Percentiles rank a stretch among this genome's conserved stretches.
These are phyloP conservation scores for Beaufortia kweichowensis DNA, from an alignment of 2,113 vertebrate species.

Conservation along the genomic window DNA sequence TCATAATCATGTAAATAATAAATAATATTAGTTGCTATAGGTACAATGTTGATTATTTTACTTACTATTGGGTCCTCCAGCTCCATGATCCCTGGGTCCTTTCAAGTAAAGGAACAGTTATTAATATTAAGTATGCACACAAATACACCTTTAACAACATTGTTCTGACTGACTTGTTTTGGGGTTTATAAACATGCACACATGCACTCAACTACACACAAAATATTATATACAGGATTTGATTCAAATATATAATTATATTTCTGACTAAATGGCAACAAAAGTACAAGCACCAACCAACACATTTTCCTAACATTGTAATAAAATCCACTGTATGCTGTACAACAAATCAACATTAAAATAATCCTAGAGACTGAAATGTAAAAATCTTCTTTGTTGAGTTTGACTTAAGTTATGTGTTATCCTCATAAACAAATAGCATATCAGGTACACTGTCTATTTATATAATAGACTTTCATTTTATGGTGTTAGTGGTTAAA, in stretches of 20 bases:
- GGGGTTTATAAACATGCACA: not conserved
- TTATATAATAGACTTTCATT: not conserved
- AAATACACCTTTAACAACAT: not conserved
- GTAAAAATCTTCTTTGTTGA: too few species aligned
- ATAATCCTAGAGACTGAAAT: not conserved
- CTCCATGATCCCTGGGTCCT: constrained; percentile 84
- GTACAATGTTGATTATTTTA: not conserved
- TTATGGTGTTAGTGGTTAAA: not conserved
- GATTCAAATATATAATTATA: not conserved
- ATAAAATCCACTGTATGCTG: not conserved
- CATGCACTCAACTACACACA: not conserved
- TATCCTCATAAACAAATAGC: not conserved
- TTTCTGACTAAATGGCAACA: not conserved
- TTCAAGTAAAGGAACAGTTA: constrained; percentile 60
- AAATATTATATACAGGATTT: too few species aligned
- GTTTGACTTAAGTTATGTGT: too few species aligned
- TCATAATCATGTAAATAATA: not conserved
- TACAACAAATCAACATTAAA: not conserved
- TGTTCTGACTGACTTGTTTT: not conserved
- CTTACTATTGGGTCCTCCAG: constrained; percentile 77
- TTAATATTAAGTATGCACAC: constrained; percentile 37
- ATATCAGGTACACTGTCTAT: not conserved
- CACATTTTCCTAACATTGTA: not conserved
- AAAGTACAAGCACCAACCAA: not conserved
- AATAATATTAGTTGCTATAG: not conserved